A percentile compares a stretch with the other conserved stretches of the same genome.
Conservation (phyloP, 2,113 vertebrate species). For the Oceanodroma tethys region DNA sequence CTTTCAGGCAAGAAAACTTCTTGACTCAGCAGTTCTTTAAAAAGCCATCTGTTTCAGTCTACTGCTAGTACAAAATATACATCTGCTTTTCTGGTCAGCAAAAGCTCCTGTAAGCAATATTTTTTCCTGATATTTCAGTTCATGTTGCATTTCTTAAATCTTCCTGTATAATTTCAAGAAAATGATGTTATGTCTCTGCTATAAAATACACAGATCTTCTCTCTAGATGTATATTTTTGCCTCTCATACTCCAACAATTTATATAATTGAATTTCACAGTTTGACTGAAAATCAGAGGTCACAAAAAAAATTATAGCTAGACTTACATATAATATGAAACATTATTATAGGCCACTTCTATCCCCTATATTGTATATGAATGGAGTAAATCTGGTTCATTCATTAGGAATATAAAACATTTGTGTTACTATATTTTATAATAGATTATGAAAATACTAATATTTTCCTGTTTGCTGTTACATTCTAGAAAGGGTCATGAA, state of each 20-base stretch:
- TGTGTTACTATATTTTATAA: background rate
- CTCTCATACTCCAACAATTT: background rate
- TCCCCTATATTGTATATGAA: background rate
- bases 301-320: background rate
- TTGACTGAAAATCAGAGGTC: background rate
- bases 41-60: conserved; percentile 33
- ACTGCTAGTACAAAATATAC: background rate
- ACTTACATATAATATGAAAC: background rate
- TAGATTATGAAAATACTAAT: background rate
- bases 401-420: background rate
- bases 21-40: conserved; percentile 13
- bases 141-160: background rate
- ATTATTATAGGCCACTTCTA: background rate
- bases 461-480: background rate
- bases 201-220: background rate
- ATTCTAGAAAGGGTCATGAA: background rate
- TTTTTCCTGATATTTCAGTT: conserved; percentile 9
- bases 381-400: background rate
- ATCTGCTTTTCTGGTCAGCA: conserved; percentile 7
- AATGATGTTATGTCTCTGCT: background rate
- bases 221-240: background rate
- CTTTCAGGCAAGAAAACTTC: background rate
- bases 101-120: conserved; percentile 1
- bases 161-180: background rate
- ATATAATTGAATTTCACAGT: background rate